Evolutionary conservation across 2,797 vertebrate species (phyloP), one percentile per base, ranked within the genome.

Genomic region (Sandelia bainsii): DNA sequence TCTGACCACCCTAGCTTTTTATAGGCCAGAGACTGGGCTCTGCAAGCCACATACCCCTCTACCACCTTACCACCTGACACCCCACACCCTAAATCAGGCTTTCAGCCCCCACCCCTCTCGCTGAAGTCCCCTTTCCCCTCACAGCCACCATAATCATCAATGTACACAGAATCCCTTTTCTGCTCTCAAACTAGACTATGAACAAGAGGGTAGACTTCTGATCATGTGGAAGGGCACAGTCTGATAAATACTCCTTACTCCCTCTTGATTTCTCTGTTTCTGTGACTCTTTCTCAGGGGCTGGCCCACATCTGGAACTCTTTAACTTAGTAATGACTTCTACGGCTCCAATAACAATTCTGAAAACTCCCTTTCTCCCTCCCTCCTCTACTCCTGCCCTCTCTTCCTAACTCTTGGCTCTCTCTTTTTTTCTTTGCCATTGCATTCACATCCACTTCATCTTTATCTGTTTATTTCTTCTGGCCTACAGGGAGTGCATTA

Each of bases 281-380:
- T 73, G 29, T 32, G 4, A 19, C 54, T 68, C 67, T 46, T 60
- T 88, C 88, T 85, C 82, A 83, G 81, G 74, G 80, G 74, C 87
- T 79, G 84, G 70, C 83, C 80, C 88, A 94, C 95, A 95, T 95
- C 94, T 95, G 95, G 94, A 95, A 94, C 87, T 92, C 91, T 93
- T 95, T 95, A 95, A 90, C 83, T 75, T 89, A 91, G 85, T 91
- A 93, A 93, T 89, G 86, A 93, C 93, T 94, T 95, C 84, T 86
- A 75, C 79, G 88, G 90, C 93, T 95, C 93, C 92, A 94, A 94
- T 93, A 94, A 93, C 92, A 93, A 85, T 88, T 83, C 84, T 78
- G 83, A 80, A 91, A 91, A 84, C 83, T 83, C 81, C 72, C 75
- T 74, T 58, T 39, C 50, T 64, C 79, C 42, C 67, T 76, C 67